Evolutionary conservation across 2,888 invertebrate species (phyloP), one percentile per base, ranked within the genome.

Genomic region (Cryptophagus acutangulus): DNA sequence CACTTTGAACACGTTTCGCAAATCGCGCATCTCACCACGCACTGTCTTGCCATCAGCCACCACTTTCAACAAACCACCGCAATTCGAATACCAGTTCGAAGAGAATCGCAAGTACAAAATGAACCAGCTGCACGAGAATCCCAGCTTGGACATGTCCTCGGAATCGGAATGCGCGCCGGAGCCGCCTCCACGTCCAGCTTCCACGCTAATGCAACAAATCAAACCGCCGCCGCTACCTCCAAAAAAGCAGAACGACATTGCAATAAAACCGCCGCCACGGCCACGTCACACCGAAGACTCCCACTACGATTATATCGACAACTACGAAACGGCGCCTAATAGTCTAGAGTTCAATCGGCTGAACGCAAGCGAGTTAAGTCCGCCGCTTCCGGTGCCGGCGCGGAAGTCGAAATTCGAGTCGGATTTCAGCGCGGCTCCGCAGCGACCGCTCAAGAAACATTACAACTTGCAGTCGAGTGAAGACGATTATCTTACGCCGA

Each of bases 171-270:
- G 59, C 40, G 76, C 77, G 58, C 86, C 70, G 53, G 84, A 70
- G 56, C 80, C 80, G 10, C 86, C 86, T 0, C 86, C 86, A 1
- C 74, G 85, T 4, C 77, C 83, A 3, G 74, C 76, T 0, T 74
- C 78, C 10, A 78, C 77, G 64, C 74, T 76, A 52, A 62, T 70
- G 9, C 71, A 78, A 36, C 74, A 78, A 3, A 82, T 82, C 59
- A 85, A 85, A 2, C 84, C 84, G 1, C 85, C 85, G 2, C 67
- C 85, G 62, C 76, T 84, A 13, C 85, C 85, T 9, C 84, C 84
- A 60, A 82, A 83, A 50, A 78, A 79, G 52, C 71, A 73, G 29
- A 74, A 71, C 36, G 77, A 77, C 47, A 69, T 75, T 33, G 65
- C 71, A 1, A 70, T 75, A 15, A 79, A 82, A 30, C 82, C 82